These are phyloP conservation scores for Anastrepha obliqua DNA, from an alignment of 1,140 invertebrate species.

Conservation along the genomic window DNA sequence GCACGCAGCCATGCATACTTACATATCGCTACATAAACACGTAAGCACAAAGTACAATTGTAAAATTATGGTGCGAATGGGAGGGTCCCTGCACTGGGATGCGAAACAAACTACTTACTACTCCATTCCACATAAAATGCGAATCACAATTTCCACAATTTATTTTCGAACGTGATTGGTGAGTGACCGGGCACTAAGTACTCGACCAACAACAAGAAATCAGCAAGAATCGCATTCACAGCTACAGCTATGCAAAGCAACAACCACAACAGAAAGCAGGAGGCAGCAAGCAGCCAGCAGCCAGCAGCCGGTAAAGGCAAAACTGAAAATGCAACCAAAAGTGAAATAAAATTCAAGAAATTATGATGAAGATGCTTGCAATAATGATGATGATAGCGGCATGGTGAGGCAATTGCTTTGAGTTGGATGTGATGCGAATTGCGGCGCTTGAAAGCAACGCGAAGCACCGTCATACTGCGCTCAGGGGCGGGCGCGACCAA, in stretches of 20 bases:
- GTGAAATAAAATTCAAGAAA: conserved; percentile 72
- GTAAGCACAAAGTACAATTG: not conserved
- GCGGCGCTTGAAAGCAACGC: conserved; percentile 37
- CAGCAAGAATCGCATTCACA: not conserved
- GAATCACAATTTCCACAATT: conserved; percentile 74
- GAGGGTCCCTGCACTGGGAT: not conserved
- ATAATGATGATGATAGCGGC: conserved; percentile 50
- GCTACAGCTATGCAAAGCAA: conserved; percentile 28
- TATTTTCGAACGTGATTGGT: conserved; percentile 70
- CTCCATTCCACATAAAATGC: conserved; percentile 46
- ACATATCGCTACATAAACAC: not conserved
- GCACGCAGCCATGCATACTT: not conserved
- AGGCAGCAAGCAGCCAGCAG: conserved; percentile 11
- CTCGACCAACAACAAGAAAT: not conserved
- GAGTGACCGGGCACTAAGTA: conserved; percentile 59
- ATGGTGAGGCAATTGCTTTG: conserved; percentile 31
- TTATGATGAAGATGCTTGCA: conserved; percentile 68
- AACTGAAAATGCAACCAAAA: conserved; percentile 56
- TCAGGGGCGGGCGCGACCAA: not conserved
- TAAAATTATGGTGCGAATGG: conserved; percentile 43
- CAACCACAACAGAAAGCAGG: conserved; percentile 64
- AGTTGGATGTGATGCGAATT: conserved; percentile 38
- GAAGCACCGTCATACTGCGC: not conserved
- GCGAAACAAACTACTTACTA: conserved; percentile 36
- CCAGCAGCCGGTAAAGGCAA: conserved; percentile 61